Conservation (phyloP, 2,888 invertebrate species). For the Leptopilina drosophilae region DNA sequence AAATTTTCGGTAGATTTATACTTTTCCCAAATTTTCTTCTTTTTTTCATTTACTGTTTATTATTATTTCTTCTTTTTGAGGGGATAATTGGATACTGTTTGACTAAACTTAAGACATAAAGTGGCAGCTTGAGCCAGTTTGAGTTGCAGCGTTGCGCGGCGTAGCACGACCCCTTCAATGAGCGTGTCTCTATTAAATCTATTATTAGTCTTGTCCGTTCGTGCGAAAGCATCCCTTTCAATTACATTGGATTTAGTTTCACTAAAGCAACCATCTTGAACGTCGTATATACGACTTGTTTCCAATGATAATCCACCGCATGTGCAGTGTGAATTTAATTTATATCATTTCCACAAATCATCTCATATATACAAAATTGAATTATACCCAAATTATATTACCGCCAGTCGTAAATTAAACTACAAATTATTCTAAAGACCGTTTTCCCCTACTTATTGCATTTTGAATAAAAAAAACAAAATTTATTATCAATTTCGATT, state of each 20-base stretch:
- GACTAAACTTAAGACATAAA: constrained; percentile 35
- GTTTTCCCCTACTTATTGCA: neutral
- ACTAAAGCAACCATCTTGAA: constrained; percentile 48
- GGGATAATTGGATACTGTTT: constrained; percentile 21
- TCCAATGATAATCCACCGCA: constrained; percentile 26
- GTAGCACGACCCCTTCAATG: constrained; percentile 73
- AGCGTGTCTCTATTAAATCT: constrained; percentile 77
- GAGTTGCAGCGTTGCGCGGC: constrained; percentile 58
- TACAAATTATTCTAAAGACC: neutral
- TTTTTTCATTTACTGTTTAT: neutral
- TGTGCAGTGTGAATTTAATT: constrained; percentile 38
- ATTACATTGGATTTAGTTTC: constrained; percentile 65
- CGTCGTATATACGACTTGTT: constrained; percentile 13
- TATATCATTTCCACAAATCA: constrained; percentile 36
- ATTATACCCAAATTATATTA: neutral
- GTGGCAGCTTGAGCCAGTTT: constrained; percentile 41
- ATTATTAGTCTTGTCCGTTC: constrained; percentile 70
- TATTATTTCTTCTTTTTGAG: too few relatives aligned
- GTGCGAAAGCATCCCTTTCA: constrained; percentile 72
- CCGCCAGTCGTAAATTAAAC: neutral
- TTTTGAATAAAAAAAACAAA: neutral
- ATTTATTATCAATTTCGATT: constrained; percentile 27
- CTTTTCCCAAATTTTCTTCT: neutral
- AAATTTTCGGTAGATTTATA: neutral
- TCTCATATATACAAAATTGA: constrained; percentile 13